Evolutionary conservation across 2,113 vertebrate genomes (phyloP).

Genomic region (Macrotis lagotis): DNA sequence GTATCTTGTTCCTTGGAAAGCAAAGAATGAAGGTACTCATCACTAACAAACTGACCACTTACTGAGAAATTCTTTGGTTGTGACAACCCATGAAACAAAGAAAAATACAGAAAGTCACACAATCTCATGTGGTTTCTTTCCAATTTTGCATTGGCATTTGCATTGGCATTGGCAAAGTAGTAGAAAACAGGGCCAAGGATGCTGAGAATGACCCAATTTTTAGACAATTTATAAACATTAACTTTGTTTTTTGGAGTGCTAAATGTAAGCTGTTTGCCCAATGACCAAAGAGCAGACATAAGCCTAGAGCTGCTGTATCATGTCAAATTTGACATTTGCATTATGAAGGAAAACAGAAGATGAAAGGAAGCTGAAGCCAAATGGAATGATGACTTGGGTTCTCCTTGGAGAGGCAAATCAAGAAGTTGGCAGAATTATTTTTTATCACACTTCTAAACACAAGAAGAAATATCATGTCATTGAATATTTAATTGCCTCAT

Average conservation of each 20-base stretch:
- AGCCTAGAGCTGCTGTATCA: not conserved
- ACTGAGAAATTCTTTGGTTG: not conserved
- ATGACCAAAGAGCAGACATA: not conserved
- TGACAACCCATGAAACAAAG: not conserved
- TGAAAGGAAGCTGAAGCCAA: not conserved
- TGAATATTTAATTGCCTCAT: not conserved
- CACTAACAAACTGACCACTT: not conserved
- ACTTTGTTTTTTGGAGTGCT: not conserved
- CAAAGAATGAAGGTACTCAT: not conserved
- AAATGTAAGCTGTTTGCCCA: not conserved
- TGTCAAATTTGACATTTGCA: not conserved
- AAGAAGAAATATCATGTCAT: not conserved
- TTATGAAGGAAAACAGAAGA: not conserved
- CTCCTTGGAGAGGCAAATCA: not conserved
- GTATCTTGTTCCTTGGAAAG: not conserved
- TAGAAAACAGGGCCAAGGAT: not conserved
- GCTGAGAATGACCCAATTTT: not conserved
- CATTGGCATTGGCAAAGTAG: not conserved
- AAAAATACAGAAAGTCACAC: not conserved
- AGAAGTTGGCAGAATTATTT: not conserved
- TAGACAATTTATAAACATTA: not conserved
- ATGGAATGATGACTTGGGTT: not conserved
- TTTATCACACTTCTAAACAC: not conserved
- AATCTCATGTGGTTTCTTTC: not conserved
- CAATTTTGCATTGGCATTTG: not conserved